A percentile compares a stretch with the other conserved stretches of the same genome.
Evolutionary conservation across 2,113 vertebrate species (phyloP).

Genomic region (Phalacrocorax carbo): DNA sequence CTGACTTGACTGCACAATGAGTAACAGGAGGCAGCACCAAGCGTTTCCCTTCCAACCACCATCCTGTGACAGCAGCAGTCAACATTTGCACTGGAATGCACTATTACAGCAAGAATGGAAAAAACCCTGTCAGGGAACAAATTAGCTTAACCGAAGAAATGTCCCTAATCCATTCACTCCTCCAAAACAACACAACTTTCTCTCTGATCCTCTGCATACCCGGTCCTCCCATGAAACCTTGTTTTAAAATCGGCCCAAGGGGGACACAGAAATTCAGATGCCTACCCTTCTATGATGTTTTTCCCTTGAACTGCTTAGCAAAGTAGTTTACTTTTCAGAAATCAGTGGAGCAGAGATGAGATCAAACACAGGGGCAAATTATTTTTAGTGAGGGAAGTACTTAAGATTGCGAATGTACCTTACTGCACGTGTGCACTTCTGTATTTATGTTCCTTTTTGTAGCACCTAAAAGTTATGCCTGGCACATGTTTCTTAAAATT

Average conservation of each 20-base stretch:
- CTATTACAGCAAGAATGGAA: conserved; percentile 32
- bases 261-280: background rate
- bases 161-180: background rate
- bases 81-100: conserved; percentile 23
- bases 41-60: conserved; percentile 20
- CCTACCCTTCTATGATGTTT: background rate
- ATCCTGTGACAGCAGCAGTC: conserved; percentile 21
- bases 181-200: background rate
- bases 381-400: conserved; percentile 4
- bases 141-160: conserved; percentile 9
- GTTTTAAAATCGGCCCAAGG: background rate
- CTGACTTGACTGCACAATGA: background rate
- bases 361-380: background rate
- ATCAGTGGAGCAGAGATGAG: background rate
- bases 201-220: background rate
- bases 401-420: background rate
- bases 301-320: background rate
- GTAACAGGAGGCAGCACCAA: background rate
- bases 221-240: background rate
- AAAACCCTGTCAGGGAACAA: conserved; percentile 3
- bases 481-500: conserved; percentile 1
- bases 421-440: background rate
- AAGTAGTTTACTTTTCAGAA: background rate
- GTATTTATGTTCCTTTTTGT: background rate
- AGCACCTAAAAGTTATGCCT: background rate